Evolutionary conservation across 1,140 invertebrate genomes (phyloP).

Genomic region (Stegodyphus mimosarum): DNA sequence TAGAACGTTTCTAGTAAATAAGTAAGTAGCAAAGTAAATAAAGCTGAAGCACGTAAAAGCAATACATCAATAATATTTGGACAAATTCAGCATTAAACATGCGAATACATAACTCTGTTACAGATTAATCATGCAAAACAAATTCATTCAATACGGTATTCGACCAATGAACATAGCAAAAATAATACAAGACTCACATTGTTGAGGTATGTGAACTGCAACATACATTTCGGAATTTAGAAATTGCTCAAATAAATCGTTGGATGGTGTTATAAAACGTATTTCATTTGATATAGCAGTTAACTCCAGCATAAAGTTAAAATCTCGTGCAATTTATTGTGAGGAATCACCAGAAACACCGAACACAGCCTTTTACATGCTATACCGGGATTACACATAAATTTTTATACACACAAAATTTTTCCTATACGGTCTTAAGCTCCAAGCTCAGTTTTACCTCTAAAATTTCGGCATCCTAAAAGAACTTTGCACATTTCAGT

Average conservation of each 20-base stretch:
- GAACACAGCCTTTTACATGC: background rate
- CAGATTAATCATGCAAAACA: no score
- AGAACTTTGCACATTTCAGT: constrained; percentile 32
- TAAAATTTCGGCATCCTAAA: constrained; percentile 38
- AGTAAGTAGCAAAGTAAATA: no score
- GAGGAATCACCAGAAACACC: constrained; percentile 14
- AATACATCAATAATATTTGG: no score
- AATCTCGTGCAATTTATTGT: constrained; percentile 21
- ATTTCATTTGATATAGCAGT: background rate
- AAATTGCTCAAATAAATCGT: background rate
- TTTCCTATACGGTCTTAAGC: background rate
- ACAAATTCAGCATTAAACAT: no score
- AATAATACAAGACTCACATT: no score
- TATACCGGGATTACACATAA: background rate
- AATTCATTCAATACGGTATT: no score
- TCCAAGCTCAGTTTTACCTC: constrained; percentile 51
- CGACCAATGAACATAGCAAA: no score
- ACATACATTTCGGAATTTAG: no score
- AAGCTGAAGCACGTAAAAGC: no score
- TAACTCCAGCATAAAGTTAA: background rate
- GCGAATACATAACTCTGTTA: no score
- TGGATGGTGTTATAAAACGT: background rate
- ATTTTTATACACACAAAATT: constrained; percentile 24
- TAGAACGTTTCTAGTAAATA: no score
- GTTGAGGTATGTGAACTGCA: no score